phyloP scores from a whole-genome alignment of 2,113 vertebrate species.

The Nothocercus julius region DNA sequence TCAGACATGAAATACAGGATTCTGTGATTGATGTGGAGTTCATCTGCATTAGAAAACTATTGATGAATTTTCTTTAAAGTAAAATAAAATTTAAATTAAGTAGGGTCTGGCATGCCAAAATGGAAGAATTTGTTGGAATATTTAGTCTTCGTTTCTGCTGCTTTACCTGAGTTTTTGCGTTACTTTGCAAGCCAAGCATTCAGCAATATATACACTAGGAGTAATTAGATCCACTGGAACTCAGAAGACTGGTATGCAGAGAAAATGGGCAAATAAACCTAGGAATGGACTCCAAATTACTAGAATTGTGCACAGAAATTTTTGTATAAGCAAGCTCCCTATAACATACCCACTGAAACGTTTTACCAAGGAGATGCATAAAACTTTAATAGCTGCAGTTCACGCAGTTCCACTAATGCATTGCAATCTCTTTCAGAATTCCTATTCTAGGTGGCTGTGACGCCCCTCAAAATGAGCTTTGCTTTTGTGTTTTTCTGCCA shows the following conservation, averaged over 20 bases:
- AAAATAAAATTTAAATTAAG: neutral
- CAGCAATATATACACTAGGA: neutral
- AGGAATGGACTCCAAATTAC: neutral
- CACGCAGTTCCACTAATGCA: neutral
- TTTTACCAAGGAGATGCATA: neutral
- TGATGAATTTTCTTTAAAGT: neutral
- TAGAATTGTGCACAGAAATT: neutral
- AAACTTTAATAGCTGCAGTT: neutral
- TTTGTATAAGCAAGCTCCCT: neutral
- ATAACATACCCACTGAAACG: neutral
- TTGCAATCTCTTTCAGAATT: constrained; percentile 1
- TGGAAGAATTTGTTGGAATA: neutral
- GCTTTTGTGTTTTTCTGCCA: neutral
- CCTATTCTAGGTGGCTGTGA: neutral
- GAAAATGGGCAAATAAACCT: neutral
- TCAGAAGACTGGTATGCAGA: neutral
- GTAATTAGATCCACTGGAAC: neutral
- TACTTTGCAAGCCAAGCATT: neutral
- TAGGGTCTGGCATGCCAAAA: neutral
- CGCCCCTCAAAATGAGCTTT: neutral
- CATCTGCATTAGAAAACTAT: neutral
- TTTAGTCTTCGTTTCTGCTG: neutral
- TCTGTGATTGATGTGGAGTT: neutral
- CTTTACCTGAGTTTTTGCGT: neutral
- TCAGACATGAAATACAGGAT: neutral